Conservation (phyloP, 2,113 vertebrate species). For the Falco punctatus region DNA sequence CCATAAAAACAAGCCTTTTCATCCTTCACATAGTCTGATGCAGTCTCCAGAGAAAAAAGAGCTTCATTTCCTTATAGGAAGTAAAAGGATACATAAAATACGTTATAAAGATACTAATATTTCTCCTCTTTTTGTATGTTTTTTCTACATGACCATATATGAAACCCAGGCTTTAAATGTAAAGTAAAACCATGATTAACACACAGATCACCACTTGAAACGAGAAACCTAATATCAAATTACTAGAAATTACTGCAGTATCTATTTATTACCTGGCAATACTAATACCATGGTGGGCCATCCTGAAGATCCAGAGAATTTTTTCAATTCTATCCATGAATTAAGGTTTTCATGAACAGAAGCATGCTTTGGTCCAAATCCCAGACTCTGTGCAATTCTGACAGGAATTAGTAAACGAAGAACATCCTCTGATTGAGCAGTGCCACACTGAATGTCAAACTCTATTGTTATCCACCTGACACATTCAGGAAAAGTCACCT, state of each 20-base stretch:
- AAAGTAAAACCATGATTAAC: not conserved
- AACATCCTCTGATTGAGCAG: slow-evolving; percentile 95
- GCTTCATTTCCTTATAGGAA: slow-evolving; percentile 89
- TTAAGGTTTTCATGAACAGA: slow-evolving; percentile 93
- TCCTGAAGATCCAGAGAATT: slow-evolving; percentile 92
- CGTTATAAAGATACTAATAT: not conserved
- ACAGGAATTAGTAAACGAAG: slow-evolving; percentile 93
- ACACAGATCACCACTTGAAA: not conserved
- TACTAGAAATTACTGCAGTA: not conserved
- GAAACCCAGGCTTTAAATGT: not conserved
- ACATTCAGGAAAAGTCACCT: slow-evolving; percentile 98
- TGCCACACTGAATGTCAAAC: slow-evolving; percentile 95
- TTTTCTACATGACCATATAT: not conserved
- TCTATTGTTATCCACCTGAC: slow-evolving; percentile 97
- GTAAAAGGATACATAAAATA: not conserved
- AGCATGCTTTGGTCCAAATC: slow-evolving; percentile 84
- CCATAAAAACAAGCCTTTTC: slow-evolving; percentile 97
- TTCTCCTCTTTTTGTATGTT: not conserved
- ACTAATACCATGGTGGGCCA: slow-evolving; percentile 96
- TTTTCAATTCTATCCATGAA: slow-evolving; percentile 96
- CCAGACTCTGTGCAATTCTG: slow-evolving; percentile 85
- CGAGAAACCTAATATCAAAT: not conserved
- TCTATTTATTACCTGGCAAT: slow-evolving; percentile 84
- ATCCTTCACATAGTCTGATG: slow-evolving; percentile 98
- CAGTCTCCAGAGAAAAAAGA: slow-evolving; percentile 96